Percentiles rank a stretch among this genome's conserved stretches.
phyloP scores from a whole-genome alignment of 2,888 invertebrate genomes.

The Mechanitis mazaeus region DNA sequence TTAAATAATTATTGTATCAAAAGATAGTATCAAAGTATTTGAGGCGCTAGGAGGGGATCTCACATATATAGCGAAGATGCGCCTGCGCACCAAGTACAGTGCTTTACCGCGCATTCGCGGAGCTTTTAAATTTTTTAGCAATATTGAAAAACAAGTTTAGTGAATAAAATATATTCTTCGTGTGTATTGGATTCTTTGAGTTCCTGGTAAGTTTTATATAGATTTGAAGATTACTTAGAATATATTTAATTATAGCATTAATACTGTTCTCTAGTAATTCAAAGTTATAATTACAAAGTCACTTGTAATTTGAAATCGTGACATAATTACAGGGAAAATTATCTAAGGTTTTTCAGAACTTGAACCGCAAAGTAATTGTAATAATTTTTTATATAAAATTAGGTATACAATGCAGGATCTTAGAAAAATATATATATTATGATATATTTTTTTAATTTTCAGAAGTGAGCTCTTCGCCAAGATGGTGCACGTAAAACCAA shows the following conservation, averaged over 20 bases:
- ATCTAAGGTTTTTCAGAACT: conserved; percentile 18
- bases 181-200: conserved; percentile 18
- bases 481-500: conserved; percentile 17
- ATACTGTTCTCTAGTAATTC: conserved; percentile 14
- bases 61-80: conserved; percentile 57
- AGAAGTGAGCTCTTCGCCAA: conserved; percentile 18
- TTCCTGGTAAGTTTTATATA: conserved; percentile 19
- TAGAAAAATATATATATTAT: conserved; percentile 9
- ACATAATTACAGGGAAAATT: conserved; percentile 18
- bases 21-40: not conserved
- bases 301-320: conserved; percentile 19
- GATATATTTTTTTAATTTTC: conserved; percentile 13
- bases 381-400: conserved; percentile 12
- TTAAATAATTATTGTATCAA: conserved; percentile 17
- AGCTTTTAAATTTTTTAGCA: conserved; percentile 20
- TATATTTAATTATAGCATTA: conserved; percentile 1
- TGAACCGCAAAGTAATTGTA: conserved; percentile 18
- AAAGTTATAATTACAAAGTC: conserved; percentile 16
- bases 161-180: conserved; percentile 13
- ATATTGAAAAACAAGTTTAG: conserved; percentile 12
- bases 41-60: conserved; percentile 44
- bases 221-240: too few species aligned
- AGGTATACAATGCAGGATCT: conserved; percentile 6
- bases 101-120: conserved; percentile 35
- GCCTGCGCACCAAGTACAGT: conserved; percentile 41